Conservation (phyloP, 2,113 vertebrate species). For the Phoxinus phoxinus region DNA sequence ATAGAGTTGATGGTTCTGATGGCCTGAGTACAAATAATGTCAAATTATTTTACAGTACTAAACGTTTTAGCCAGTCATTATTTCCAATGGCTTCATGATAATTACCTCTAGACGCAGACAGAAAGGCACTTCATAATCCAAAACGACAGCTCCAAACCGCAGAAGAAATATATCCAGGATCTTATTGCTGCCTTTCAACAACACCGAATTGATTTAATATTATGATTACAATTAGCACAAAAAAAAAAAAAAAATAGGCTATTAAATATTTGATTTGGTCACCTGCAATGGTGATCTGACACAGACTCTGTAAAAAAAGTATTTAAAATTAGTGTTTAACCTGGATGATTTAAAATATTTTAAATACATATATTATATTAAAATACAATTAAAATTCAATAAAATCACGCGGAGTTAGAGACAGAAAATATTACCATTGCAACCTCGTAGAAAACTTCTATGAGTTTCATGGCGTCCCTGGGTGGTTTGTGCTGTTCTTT, state of each 20-base stretch:
- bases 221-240: too few relatives aligned
- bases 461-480: slow-evolving; percentile 56
- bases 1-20: slow-evolving; percentile 86
- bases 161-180: slow-evolving; percentile 80
- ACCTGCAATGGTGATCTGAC: slow-evolving; percentile 76
- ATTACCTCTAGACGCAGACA: slow-evolving; percentile 82
- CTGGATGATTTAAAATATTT: too few relatives aligned
- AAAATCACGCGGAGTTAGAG: too few relatives aligned
- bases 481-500: slow-evolving; percentile 48
- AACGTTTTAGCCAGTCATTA: neutral
- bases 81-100: neutral
- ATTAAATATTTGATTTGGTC: neutral
- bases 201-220: neutral
- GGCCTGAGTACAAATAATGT: slow-evolving; percentile 71
- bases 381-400: too few relatives aligned
- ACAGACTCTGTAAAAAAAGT: slow-evolving; percentile 72
- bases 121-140: slow-evolving; percentile 67
- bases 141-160: slow-evolving; percentile 76
- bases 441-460: slow-evolving; percentile 79
- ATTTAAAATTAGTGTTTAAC: neutral
- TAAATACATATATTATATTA: too few relatives aligned
- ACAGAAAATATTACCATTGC: slow-evolving; percentile 73
- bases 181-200: slow-evolving; percentile 72
- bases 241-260: neutral
- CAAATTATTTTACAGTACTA: slow-evolving; percentile 1